Evolutionary conservation across 1,140 invertebrate species (phyloP), one percentile per base, ranked within the genome.

Genomic region (Neodiprion lecontei): DNA sequence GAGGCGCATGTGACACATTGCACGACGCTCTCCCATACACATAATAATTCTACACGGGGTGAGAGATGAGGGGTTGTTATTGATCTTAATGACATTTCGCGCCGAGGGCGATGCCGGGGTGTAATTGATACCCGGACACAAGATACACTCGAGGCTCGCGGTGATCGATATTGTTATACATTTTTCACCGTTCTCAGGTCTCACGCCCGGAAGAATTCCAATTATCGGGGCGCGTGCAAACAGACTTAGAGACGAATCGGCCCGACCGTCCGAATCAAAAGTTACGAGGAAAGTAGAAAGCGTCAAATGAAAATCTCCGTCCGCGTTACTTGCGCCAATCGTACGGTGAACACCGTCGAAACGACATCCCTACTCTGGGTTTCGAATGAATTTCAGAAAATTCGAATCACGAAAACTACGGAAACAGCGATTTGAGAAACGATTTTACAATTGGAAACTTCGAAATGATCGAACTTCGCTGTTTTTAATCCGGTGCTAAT

Each of bases 51-150:
- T 14, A 12, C 53, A 61, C 4, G 53, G 53, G n/a, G 4, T 17
- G 53, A 61, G n/a, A 61, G 53, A 61, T 61, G 53, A 61, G 53
- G 53, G 53, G 53, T 61, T 61, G 53, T 61, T 61, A 61, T 61
- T 61, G 53, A 61, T 61, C 53, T 61, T 61, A 61, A 61, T 61
- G 53, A 61, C 53, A 61, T 61, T 61, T 61, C 53, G 53, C 8
- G 53, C 53, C 53, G 53, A 61, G 53, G 53, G 53, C 53, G 53
- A 61, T 61, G 53, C 8, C 53, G 9, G 53, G 53, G 53, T 61
- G 53, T 61, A 61, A 61, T 61, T 61, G 53, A 61, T 61, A 61
- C 53, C 53, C 53, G n/a, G 53, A 61, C 53, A 61, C 53, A 61
- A 61, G 53, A 61, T 61, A 61, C 53, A 61, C 53, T 61, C 53